Percentiles rank a stretch among this genome's conserved stretches.
Conservation (phyloP, 1,140 invertebrate species). For the Drosophila rufa region DNA sequence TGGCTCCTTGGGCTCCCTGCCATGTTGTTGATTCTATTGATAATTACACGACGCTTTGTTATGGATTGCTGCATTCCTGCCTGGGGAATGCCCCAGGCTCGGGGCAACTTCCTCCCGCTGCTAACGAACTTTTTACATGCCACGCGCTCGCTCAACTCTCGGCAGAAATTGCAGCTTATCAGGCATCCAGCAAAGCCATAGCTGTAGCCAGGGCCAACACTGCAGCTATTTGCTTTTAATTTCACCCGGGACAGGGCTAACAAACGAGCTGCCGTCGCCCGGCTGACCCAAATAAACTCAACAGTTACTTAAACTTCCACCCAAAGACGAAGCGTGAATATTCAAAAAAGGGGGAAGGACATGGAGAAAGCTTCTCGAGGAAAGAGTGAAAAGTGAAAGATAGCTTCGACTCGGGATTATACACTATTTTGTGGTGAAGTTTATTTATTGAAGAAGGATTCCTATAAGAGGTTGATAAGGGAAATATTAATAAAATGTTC, state of each 20-base stretch:
- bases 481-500: background rate
- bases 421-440: conserved; percentile 3
- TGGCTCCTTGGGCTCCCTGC: conserved; percentile 14
- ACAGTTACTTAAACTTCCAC: conserved; percentile 70
- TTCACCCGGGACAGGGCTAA: conserved; percentile 70
- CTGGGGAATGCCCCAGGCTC: conserved; percentile 11
- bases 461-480: background rate
- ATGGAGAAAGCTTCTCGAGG: conserved; percentile 1
- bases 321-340: conserved; percentile 52
- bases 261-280: conserved; percentile 64
- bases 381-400: background rate
- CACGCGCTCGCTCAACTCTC: conserved; percentile 47
- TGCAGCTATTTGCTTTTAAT: conserved; percentile 81
- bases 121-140: conserved; percentile 69
- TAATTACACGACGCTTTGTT: conserved; percentile 77
- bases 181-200: conserved; percentile 36
- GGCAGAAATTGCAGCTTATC: conserved; percentile 76
- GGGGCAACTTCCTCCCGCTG: conserved; percentile 25
- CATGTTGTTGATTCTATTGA: conserved; percentile 76
- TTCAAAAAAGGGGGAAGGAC: conserved; percentile 19
- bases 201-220: conserved; percentile 24
- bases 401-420: conserved; percentile 10
- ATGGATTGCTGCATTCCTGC: conserved; percentile 55
- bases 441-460: no score
- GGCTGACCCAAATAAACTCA: conserved; percentile 72